Evolutionary conservation across 2,888 invertebrate genomes (phyloP), one percentile per base, ranked within the genome.

Genomic region (Papilio protenor): DNA sequence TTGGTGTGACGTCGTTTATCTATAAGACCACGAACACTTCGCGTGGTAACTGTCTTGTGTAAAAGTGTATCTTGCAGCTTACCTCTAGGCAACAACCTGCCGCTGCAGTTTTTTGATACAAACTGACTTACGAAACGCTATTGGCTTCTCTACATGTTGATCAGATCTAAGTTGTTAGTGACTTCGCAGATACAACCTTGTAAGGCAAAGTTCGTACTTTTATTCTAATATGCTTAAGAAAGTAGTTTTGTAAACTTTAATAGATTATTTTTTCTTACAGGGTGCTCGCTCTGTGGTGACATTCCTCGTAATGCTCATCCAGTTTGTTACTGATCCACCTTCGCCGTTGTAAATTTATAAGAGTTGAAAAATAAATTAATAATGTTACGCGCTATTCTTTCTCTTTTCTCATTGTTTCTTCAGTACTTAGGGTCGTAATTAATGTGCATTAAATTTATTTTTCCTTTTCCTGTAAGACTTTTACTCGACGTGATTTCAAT

Each of bases 261-360:
- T 40, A 70, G 11, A 18, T 69, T 40, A n/a, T 75, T 74, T 73
- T 74, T 57, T 55, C 23, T 84, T 84, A 49, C 83, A 85, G 91
- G 87, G 87, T 1, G 82, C 85, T 14, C 87, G 88, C 33, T 84
- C 88, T 2, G 87, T 91, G 11, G 81, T 86, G 1, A 91, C 91
- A 0, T 91, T 89, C 80, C 82, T 92, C 73, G 85, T 90, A 23
- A 88, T 91, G 75, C 82, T 91, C 55, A 81, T 91, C 59, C 91
- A 91, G 79, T 91, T 84, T 79, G 82, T 82, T 21, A 83, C 82
- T 1, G 82, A 81, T 73, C 80, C 80, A 47, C 75, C 64, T 52
- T 10, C 71, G 4, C n/a, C 47, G 18, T 70, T 75, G n/a, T 77
- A 47, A 61, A 57, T 40, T 40, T 16, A 16, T 8, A 64, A 33